A percentile compares a stretch with the other conserved stretches of the same genome.
Evolutionary conservation across 2,888 invertebrate species (phyloP).

Genomic region (Eupithecia exiguata): DNA sequence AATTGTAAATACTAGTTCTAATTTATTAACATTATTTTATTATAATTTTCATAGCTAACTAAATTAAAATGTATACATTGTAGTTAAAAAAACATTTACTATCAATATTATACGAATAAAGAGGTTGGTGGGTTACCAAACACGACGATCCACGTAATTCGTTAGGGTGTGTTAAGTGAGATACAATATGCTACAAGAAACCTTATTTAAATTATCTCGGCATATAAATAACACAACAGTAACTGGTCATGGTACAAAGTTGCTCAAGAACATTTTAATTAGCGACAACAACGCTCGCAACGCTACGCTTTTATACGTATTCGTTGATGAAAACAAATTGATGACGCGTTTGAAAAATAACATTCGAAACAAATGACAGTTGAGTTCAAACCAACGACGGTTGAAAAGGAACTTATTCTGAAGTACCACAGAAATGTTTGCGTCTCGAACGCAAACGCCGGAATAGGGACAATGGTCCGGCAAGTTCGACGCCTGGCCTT

Average conservation of each 20-base stretch:
- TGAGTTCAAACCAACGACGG: slow-evolving; percentile 11
- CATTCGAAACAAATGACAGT: slow-evolving; percentile 19
- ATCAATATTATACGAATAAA: no score
- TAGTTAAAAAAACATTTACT: no score
- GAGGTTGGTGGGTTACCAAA: no score
- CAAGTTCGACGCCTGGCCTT: slow-evolving; percentile 83
- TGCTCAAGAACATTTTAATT: slow-evolving; percentile 28
- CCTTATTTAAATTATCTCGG: slow-evolving; percentile 25
- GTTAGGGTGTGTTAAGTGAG: slow-evolving; percentile 17
- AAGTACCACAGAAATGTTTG: slow-evolving; percentile 17
- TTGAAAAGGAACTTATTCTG: slow-evolving; percentile 31
- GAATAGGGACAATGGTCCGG: slow-evolving; percentile 66
- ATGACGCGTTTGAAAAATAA: slow-evolving; percentile 3
- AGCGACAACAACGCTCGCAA: background rate
- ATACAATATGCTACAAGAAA: slow-evolving; percentile 12
- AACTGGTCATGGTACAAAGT: slow-evolving; percentile 8
- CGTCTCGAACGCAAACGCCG: slow-evolving; percentile 42
- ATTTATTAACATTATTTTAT: no score
- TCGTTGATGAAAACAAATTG: slow-evolving; percentile 9
- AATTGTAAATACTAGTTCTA: no score
- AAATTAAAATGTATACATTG: no score
- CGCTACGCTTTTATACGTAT: background rate
- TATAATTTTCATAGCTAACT: no score
- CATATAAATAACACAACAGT: slow-evolving; percentile 18
- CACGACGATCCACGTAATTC: background rate